Base-by-base conservation (phyloP, 2,797 vertebrate species). In the Lates japonicus region DNA sequence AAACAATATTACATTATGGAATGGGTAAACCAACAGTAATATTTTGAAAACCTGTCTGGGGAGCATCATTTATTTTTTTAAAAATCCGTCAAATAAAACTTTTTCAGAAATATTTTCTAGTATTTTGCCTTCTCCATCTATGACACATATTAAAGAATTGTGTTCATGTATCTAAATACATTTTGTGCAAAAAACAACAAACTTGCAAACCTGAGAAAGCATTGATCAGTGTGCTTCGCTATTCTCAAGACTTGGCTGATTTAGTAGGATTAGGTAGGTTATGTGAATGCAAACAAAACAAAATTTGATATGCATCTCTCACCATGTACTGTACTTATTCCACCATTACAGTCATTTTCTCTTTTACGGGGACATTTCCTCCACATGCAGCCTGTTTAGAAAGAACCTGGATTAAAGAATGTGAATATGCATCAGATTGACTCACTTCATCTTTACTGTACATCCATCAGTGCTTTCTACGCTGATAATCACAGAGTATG, bases 341-440 rank as follows among this genome's bases (percentile, higher is more conserved):
- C 42, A 5, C 52, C 59, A 35, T 59, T 73, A 14, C 66, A 29
- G 52, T 51, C 20, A 11, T 65, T 57, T 52, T 73, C 54, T 72
- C 13, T 59, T 67, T 69, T 33, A 67, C 31, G 63, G 62, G 48
- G 61, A 62, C n/a, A 39, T 66, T 57, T 77, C 35, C 33, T 81
- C 66, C 44, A 70, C 29, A 68, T 62, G 82, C 54, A 67, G 55
- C 74, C 59, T 81, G 68, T 81, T 81, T 42, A 72, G 22, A 80
- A 54, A 70, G 20, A 74, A 70, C 12, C 33, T 72, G 3, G 41
- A 86, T 85, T 83, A 87, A 83, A 90, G 19, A 77, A 76, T 76
- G 51, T 76, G 41, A 86, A 85, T 75, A 73, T 87, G 82, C 71
- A 86, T 82, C 78, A 63, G 60, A 78, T 25, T 59, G 74, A 76